Base-by-base conservation (phyloP, 2,113 vertebrate genomes). In the Synchiropus splendidus region DNA sequence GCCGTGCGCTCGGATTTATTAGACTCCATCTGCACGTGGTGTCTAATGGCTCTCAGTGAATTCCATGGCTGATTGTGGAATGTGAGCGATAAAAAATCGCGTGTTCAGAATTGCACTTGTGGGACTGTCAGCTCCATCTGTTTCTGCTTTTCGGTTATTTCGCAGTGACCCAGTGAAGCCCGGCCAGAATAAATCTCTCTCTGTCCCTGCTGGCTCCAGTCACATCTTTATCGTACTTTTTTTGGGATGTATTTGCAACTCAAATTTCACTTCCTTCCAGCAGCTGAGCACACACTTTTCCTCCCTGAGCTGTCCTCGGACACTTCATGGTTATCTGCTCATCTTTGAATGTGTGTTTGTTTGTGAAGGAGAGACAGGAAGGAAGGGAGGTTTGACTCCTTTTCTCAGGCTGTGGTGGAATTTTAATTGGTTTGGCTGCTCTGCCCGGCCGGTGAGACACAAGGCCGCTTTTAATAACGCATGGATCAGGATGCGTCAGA, bases 351-450 rank as follows among this genome's bases (percentile, higher is more conserved):
- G 21, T 49, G 37, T 59, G 16, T 21, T 12, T 51, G 21, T 54
- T 13, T 40, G 35, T 55, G 21, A 12, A 30, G 6, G 30, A 21
- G 17, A 15, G 15, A 16, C 15, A 50, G 51, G 41, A 56, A 51
- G 48, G 48, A 44, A 45, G 12, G 39, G 32, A 53, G 67, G 43
- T 45, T 16, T 37, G 27, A 33, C 40, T 65, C 15, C 36, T 47
- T 35, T 37, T 76, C 53, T 57, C 30, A 64, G 42, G 56, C 59
- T 57, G 54, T 36, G 43, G 39, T 53, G 67, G 78, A 83, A 78
- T 80, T 70, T 77, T 82, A 83, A 82, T 84, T 77, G 63, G 51
- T 48, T 40, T 61, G 70, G 67, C 59, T 61, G 72, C 54, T 57
- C 58, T 18, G 48, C 32, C 55, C 72, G 49, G 39, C 52, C 61